These are phyloP conservation scores for Platycercus adscitus DNA, from an alignment of 2,113 vertebrate genomes.

Conservation along the genomic window DNA sequence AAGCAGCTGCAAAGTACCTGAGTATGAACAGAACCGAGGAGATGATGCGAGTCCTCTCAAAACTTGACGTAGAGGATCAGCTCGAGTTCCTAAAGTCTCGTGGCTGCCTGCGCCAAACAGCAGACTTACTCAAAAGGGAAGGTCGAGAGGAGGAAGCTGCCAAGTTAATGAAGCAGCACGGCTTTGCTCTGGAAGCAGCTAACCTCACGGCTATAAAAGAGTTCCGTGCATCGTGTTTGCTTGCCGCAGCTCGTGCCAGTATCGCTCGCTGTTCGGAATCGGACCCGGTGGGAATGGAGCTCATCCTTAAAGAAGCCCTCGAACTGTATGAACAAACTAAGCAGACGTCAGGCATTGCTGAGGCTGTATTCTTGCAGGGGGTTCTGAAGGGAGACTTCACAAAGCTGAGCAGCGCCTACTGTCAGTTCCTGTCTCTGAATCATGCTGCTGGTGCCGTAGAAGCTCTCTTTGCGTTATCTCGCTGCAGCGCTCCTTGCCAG, in stretches of 20 bases:
- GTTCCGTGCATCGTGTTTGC: constrained; percentile 76
- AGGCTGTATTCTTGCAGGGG: constrained; percentile 76
- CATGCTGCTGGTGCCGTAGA: constrained; percentile 78
- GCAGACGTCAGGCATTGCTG: constrained; percentile 65
- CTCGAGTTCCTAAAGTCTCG: constrained; percentile 79
- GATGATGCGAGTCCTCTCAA: constrained; percentile 79
- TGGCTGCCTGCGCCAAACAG: constrained; percentile 70
- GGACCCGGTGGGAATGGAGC: neutral
- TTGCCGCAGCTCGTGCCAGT: constrained; percentile 68
- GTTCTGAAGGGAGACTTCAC: constrained; percentile 59
- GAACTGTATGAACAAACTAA: constrained; percentile 67
- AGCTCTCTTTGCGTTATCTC: constrained; percentile 61
- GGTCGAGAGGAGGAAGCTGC: constrained; percentile 79
- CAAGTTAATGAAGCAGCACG: constrained; percentile 77
- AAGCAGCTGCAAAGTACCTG: constrained; percentile 79
- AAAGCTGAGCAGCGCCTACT: constrained; percentile 51
- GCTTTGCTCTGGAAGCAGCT: constrained; percentile 77
- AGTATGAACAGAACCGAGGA: constrained; percentile 69
- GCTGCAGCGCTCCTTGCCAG: neutral
- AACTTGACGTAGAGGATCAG: constrained; percentile 77
- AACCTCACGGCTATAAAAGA: constrained; percentile 69
- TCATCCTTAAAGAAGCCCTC: constrained; percentile 68
- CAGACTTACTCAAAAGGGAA: constrained; percentile 75
- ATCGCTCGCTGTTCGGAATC: neutral
- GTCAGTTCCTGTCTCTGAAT: constrained; percentile 61